A percentile compares a stretch with the other conserved stretches of the same genome.
Conservation (phyloP, 1,140 invertebrate species). For the Tigriopus japonicus region DNA sequence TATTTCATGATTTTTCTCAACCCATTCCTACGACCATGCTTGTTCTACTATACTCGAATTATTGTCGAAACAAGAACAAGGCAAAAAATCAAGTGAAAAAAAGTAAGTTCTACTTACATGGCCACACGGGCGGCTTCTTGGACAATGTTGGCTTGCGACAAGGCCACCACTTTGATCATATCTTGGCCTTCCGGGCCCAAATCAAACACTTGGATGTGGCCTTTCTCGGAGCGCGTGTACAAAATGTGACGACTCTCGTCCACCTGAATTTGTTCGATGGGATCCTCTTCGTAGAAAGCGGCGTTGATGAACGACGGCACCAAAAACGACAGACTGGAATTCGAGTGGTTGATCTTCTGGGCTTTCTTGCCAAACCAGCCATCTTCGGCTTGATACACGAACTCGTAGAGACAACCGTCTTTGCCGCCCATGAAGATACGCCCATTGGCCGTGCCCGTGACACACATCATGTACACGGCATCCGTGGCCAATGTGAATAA, state of each 20-base stretch:
- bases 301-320: constrained; percentile 73
- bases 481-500: constrained; percentile 82
- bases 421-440: constrained; percentile 85
- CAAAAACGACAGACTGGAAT: constrained; percentile 61
- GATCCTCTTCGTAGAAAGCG: constrained; percentile 63
- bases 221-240: constrained; percentile 54
- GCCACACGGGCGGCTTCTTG: background rate
- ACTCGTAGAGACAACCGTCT: constrained; percentile 87
- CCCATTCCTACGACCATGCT: too few relatives aligned
- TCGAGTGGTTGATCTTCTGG: constrained; percentile 84
- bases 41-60: too few relatives aligned
- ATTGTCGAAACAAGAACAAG: too few relatives aligned
- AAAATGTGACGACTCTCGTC: constrained; percentile 77
- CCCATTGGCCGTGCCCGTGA: constrained; percentile 58
- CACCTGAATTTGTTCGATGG: constrained; percentile 68
- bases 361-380: constrained; percentile 87
- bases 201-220: constrained; percentile 58
- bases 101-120: background rate
- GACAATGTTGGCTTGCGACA: constrained; percentile 32
- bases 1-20: too few relatives aligned
- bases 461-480: constrained; percentile 61
- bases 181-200: constrained; percentile 55
- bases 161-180: constrained; percentile 45
- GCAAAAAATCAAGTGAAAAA: background rate
- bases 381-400: constrained; percentile 55